Evolutionary conservation across 2,888 invertebrate genomes (phyloP).

Genomic region (Anthophora plumipes): DNA sequence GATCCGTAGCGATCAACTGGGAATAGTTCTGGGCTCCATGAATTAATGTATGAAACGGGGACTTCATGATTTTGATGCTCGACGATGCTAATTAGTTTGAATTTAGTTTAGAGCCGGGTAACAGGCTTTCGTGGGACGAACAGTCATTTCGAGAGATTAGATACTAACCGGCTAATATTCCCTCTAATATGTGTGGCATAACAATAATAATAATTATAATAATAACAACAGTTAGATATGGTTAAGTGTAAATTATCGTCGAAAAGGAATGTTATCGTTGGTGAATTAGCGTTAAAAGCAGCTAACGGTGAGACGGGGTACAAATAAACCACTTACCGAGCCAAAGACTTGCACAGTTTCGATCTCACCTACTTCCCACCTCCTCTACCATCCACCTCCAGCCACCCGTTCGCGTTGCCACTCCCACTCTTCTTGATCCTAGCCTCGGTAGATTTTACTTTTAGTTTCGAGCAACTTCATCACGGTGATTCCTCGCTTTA

Average conservation of each 20-base stretch:
- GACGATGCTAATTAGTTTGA: background rate
- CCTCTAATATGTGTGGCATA: background rate
- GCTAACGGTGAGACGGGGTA: background rate
- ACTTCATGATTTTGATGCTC: background rate
- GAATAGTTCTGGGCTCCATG: background rate
- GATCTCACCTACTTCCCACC: background rate
- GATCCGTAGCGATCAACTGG: background rate
- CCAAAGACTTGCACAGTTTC: background rate
- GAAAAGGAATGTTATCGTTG: too few relatives aligned
- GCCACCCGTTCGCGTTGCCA: too few relatives aligned
- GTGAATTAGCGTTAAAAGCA: background rate
- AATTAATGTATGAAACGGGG: constrained; percentile 4
- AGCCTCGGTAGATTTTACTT: constrained; percentile 6
- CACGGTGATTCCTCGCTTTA: constrained; percentile 13
- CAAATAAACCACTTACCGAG: background rate
- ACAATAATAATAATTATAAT: too few relatives aligned
- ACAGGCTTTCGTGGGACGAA: background rate
- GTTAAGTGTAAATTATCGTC: background rate
- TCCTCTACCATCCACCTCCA: too few relatives aligned
- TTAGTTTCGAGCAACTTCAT: constrained; percentile 24
- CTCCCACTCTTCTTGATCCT: background rate
- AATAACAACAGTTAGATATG: too few relatives aligned
- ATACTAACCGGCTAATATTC: background rate
- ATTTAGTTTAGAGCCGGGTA: background rate
- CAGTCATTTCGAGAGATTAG: background rate